phyloP scores from a whole-genome alignment of 2,888 invertebrate genomes.

The Disparrhopalites patrizii region DNA sequence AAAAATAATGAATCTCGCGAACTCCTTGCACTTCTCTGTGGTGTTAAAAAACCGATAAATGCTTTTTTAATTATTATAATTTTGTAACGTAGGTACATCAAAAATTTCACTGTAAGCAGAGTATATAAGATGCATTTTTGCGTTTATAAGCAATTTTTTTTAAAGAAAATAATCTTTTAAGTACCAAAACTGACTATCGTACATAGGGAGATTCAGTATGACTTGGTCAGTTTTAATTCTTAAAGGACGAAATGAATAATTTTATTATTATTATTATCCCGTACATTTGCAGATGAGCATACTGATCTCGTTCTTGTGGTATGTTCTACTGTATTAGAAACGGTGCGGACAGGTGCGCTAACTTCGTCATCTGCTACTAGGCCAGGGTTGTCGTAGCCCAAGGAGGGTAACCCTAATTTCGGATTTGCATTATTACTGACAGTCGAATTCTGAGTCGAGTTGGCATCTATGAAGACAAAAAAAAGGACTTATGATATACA shows the following conservation, averaged over 20 bases:
- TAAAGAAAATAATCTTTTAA: too few relatives aligned
- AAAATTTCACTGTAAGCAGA: neutral
- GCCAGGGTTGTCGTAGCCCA: constrained; percentile 41
- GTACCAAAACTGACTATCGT: too few relatives aligned
- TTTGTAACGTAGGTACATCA: too few relatives aligned
- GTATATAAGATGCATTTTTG: too few relatives aligned
- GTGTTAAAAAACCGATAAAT: too few relatives aligned
- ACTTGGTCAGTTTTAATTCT: neutral
- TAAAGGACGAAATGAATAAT: neutral
- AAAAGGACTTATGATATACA: neutral
- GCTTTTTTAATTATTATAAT: too few relatives aligned
- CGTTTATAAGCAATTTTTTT: neutral
- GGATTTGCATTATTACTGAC: neutral
- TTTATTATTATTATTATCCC: neutral
- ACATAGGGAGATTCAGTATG: too few relatives aligned
- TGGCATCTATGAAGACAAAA: neutral
- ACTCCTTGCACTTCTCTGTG: constrained; percentile 21
- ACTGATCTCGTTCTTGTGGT: neutral
- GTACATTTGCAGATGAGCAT: constrained; percentile 1
- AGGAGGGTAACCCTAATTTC: neutral
- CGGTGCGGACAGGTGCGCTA: constrained; percentile 21
- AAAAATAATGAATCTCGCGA: constrained; percentile 45
- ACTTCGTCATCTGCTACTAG: constrained; percentile 38
- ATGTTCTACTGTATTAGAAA: neutral
- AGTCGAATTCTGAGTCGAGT: neutral